Conservation (phyloP, 1,140 invertebrate species). For the Psix sp. region DNA sequence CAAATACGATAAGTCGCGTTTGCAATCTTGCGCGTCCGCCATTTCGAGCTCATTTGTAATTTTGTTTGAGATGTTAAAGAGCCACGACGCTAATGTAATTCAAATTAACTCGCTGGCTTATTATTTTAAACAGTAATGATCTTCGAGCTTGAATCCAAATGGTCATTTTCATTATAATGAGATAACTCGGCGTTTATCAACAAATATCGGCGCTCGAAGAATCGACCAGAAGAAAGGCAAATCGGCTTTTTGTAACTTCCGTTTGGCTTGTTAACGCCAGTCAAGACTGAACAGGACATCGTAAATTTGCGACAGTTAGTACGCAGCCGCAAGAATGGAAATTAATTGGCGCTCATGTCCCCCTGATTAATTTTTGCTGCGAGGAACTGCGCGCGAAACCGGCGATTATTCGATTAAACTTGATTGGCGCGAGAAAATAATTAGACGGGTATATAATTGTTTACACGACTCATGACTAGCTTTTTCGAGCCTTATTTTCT, state of each 20-base stretch:
- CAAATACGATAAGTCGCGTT: slow-evolving; percentile 44
- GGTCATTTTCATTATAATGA: too few species aligned
- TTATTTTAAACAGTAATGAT: slow-evolving; percentile 18
- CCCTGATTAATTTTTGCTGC: neutral
- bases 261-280: too few species aligned
- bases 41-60: slow-evolving; percentile 49
- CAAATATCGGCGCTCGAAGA: too few species aligned
- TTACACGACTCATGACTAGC: neutral
- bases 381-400: neutral
- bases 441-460: neutral
- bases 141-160: too few species aligned
- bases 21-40: slow-evolving; percentile 35
- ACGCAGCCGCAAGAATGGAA: too few species aligned
- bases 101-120: slow-evolving; percentile 31
- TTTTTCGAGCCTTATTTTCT: slow-evolving; percentile 5
- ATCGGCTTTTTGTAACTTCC: too few species aligned
- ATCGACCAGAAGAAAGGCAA: too few species aligned
- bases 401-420: slow-evolving; percentile 1
- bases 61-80: slow-evolving; percentile 49
- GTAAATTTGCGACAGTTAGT: too few species aligned
- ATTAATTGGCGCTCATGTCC: neutral
- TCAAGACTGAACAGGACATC: too few species aligned
- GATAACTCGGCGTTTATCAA: too few species aligned
- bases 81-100: slow-evolving; percentile 42
- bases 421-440: neutral